Evolutionary conservation across 2,113 vertebrate genomes (phyloP).

Genomic region (Scytalopus superciliaris): DNA sequence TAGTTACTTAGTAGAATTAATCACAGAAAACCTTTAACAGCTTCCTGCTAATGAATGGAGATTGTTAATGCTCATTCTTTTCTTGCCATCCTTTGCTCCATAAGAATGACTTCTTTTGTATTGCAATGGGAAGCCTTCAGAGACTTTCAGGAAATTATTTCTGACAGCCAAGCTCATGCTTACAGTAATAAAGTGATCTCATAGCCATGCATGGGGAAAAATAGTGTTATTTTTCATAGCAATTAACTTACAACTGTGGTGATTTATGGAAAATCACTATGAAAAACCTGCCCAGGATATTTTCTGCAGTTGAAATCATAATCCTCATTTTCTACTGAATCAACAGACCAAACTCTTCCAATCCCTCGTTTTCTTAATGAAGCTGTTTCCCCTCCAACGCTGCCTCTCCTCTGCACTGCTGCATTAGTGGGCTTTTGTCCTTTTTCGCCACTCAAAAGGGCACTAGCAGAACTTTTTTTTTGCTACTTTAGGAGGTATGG

Average conservation of each 20-base stretch:
- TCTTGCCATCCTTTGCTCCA: neutral
- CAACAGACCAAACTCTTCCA: neutral
- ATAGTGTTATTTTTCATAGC: neutral
- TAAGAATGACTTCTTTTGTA: neutral
- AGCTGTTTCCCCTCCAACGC: neutral
- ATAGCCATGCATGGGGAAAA: neutral
- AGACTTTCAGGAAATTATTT: conserved; percentile 26
- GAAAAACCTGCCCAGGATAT: neutral
- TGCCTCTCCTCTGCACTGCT: neutral
- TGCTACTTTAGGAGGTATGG: neutral
- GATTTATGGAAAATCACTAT: conserved; percentile 12
- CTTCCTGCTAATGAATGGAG: conserved; percentile 23
- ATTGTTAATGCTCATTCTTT: neutral
- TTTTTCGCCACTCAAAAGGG: neutral
- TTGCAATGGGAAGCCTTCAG: neutral
- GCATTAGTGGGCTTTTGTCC: neutral
- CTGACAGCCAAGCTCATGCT: neutral
- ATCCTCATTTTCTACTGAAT: neutral
- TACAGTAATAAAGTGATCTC: neutral
- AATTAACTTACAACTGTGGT: neutral
- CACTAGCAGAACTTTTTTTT: neutral
- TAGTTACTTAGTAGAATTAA: conserved; percentile 21
- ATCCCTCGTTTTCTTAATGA: neutral
- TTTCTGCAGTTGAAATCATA: neutral
- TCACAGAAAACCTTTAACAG: neutral